Percentiles rank a stretch among this genome's conserved stretches.
Evolutionary conservation across 2,888 invertebrate genomes (phyloP).

Genomic region (Dysmachus trigonus): DNA sequence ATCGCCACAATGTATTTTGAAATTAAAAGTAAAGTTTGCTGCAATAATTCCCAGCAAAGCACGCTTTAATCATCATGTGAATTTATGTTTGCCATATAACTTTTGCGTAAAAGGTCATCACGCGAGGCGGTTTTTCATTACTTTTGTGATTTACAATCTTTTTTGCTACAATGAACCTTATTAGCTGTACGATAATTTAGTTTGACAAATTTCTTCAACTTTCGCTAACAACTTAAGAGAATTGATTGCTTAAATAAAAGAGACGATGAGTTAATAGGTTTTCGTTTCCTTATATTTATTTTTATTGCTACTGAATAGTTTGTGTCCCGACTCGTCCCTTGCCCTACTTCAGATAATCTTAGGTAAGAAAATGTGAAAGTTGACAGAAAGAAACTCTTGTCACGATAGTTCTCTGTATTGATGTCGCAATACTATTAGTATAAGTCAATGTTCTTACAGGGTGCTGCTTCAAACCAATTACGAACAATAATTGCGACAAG

Average conservation of each 20-base stretch:
- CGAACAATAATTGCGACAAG: background rate
- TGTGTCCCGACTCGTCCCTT: background rate
- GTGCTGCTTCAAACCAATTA: background rate
- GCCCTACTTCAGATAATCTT: background rate
- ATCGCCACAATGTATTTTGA: background rate
- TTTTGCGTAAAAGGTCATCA: slow-evolving; percentile 27
- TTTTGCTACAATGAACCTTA: background rate
- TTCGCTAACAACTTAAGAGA: slow-evolving; percentile 6
- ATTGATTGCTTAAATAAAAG: slow-evolving; percentile 16
- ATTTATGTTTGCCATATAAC: background rate
- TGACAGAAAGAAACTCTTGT: background rate
- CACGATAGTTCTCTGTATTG: background rate
- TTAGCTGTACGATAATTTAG: background rate
- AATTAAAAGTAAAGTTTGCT: background rate
- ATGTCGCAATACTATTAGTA: background rate
- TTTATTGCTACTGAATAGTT: background rate
- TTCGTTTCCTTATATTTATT: background rate
- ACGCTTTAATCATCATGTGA: background rate
- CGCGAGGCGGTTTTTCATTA: slow-evolving; percentile 3
- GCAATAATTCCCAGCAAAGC: background rate
- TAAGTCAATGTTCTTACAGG: background rate
- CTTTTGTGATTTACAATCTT: slow-evolving; percentile 5
- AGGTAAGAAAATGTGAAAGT: background rate
- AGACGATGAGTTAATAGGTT: slow-evolving; percentile 16
- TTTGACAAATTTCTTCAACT: slow-evolving; percentile 1